Percentiles rank a stretch among this genome's conserved stretches.
Conservation (phyloP, 2,888 invertebrate species). For the Protonemura montana region DNA sequence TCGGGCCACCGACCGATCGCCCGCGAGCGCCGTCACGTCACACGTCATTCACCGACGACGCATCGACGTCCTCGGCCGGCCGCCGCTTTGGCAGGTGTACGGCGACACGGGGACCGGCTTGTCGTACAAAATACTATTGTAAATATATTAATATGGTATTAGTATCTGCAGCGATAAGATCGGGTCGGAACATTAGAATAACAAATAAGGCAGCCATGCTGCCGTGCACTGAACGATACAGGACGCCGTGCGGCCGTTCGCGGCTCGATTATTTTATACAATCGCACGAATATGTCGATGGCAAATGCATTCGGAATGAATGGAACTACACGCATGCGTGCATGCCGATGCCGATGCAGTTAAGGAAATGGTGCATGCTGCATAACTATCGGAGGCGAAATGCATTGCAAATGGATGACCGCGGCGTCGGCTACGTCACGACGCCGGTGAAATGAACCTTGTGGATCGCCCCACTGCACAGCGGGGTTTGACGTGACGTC, state of each 20-base stretch:
- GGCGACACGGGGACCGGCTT: background rate
- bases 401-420: background rate
- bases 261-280: conserved; percentile 23
- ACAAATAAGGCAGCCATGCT: conserved; percentile 29
- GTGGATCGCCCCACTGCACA: no score
- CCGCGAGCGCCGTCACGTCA: background rate
- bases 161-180: background rate
- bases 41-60: background rate
- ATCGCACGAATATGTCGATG: conserved; percentile 13
- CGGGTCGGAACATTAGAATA: conserved; percentile 8
- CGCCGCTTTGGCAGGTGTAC: background rate
- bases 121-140: background rate
- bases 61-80: background rate
- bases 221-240: background rate
- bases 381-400: background rate
- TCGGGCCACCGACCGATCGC: no score
- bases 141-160: conserved; percentile 2
- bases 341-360: background rate
- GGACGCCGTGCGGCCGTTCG: background rate
- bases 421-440: no score
- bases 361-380: background rate
- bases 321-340: background rate
- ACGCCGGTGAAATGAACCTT: no score
- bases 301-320: background rate
- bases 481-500: no score